phyloP scores from a whole-genome alignment of 1,140 invertebrate genomes.

The Nephila pilipes region DNA sequence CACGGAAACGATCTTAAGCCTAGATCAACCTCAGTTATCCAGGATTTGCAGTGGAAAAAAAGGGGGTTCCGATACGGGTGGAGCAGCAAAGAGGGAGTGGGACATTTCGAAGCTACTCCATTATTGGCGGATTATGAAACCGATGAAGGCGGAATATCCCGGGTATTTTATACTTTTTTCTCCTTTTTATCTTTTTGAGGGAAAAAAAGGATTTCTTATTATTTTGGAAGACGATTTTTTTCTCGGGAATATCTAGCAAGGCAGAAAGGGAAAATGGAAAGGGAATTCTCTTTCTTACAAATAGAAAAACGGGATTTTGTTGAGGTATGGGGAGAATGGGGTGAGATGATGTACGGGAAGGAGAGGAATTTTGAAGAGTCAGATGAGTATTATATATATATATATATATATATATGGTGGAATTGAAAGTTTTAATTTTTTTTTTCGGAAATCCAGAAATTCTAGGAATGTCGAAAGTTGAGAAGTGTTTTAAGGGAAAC shows the following conservation, averaged over 20 bases:
- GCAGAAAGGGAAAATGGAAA: conserved; percentile 25
- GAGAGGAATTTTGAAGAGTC: background rate
- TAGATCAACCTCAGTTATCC: conserved; percentile 67
- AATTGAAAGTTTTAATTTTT: too few relatives aligned
- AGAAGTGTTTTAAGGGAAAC: too few relatives aligned
- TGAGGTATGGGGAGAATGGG: background rate
- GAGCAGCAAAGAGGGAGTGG: background rate
- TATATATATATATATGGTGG: background rate
- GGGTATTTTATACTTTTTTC: conserved; percentile 48
- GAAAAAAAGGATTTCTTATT: conserved; percentile 1
- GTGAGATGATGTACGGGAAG: background rate
- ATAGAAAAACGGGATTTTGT: conserved; percentile 65
- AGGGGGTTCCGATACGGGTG: background rate
- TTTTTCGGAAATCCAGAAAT: too few relatives aligned
- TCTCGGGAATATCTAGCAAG: background rate
- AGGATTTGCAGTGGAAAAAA: conserved; percentile 48
- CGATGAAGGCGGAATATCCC: conserved; percentile 60
- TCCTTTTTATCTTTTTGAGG: background rate
- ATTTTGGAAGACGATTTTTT: conserved; percentile 3
- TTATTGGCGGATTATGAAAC: conserved; percentile 74
- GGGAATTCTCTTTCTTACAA: conserved; percentile 40
- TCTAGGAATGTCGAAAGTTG: too few relatives aligned
- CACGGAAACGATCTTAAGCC: conserved; percentile 63
- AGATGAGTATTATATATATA: background rate
- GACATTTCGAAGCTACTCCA: conserved; percentile 65